Evolutionary conservation across 2,797 vertebrate genomes (phyloP).

Genomic region (Pipistrellus kuhlii): DNA sequence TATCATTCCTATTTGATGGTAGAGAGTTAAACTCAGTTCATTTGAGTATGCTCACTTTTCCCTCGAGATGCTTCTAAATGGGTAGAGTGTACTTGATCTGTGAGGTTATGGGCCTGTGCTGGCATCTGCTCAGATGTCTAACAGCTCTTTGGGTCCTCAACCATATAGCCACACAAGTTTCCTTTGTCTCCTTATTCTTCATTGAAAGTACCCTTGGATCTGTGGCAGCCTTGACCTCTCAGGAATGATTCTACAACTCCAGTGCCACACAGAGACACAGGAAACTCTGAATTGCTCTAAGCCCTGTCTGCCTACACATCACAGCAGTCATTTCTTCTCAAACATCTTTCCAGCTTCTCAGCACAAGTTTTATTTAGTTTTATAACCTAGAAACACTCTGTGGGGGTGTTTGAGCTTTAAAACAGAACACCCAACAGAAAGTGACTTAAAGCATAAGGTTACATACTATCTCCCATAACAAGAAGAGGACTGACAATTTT

Average conservation of each 20-base stretch:
- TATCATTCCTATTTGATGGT: not conserved
- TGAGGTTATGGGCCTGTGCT: not conserved
- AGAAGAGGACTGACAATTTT: not conserved
- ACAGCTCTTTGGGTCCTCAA: not conserved
- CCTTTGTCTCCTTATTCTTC: not conserved
- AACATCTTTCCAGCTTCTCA: not conserved
- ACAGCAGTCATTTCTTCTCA: not conserved
- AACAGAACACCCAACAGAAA: not conserved
- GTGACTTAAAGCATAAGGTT: not conserved
- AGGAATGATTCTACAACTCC: not conserved
- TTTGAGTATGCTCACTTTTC: not conserved
- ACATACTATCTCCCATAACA: not conserved
- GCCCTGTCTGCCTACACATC: too few relatives aligned
- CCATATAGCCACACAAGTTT: not conserved
- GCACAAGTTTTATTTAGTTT: not conserved
- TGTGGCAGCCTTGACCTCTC: not conserved
- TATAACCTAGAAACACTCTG: not conserved
- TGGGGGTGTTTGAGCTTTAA: not conserved
- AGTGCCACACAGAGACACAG: not conserved
- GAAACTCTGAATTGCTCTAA: not conserved
- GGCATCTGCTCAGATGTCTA: not conserved
- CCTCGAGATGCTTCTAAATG: not conserved
- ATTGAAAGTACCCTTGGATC: not conserved
- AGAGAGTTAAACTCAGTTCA: not conserved
- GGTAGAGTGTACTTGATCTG: not conserved